Conservation (phyloP, 1,140 invertebrate genomes). For the Chironomus tepperi region DNA sequence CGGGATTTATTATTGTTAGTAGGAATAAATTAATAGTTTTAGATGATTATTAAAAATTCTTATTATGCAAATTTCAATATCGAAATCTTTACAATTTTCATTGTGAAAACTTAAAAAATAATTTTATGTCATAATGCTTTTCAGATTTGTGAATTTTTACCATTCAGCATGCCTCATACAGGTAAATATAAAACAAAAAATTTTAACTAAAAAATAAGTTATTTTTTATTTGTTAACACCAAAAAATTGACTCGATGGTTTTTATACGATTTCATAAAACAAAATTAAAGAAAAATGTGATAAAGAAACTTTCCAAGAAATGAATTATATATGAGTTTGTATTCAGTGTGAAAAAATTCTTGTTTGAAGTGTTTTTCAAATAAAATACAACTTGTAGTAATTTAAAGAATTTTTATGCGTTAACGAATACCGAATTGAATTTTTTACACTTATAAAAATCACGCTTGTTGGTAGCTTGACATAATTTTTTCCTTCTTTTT, state of each 20-base stretch:
- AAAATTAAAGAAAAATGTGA: background rate
- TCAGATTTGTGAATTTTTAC: too few relatives aligned
- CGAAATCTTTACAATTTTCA: too few relatives aligned
- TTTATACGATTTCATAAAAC: too few relatives aligned
- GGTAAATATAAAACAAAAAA: background rate
- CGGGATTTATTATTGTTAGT: background rate
- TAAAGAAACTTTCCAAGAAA: background rate
- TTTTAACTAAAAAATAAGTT: background rate
- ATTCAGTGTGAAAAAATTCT: conserved; percentile 12
- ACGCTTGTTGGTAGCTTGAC: conserved; percentile 11
- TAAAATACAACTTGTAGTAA: conserved; percentile 21
- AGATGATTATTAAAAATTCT: too few relatives aligned
- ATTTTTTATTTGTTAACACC: too few relatives aligned
- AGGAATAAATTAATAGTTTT: too few relatives aligned
- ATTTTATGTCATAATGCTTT: too few relatives aligned
- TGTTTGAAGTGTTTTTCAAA: conserved; percentile 16
- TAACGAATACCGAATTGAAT: conserved; percentile 3
- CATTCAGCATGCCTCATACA: background rate
- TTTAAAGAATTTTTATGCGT: conserved; percentile 23
- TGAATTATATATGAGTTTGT: conserved; percentile 20
- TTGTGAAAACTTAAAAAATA: too few relatives aligned
- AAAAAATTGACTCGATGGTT: too few relatives aligned
- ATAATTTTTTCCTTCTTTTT: conserved; percentile 1
- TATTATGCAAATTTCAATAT: too few relatives aligned
- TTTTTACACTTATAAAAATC: conserved; percentile 7